These are phyloP conservation scores for Chaenocephalus aceratus DNA, from an alignment of 2,113 vertebrate genomes.

Conservation along the genomic window DNA sequence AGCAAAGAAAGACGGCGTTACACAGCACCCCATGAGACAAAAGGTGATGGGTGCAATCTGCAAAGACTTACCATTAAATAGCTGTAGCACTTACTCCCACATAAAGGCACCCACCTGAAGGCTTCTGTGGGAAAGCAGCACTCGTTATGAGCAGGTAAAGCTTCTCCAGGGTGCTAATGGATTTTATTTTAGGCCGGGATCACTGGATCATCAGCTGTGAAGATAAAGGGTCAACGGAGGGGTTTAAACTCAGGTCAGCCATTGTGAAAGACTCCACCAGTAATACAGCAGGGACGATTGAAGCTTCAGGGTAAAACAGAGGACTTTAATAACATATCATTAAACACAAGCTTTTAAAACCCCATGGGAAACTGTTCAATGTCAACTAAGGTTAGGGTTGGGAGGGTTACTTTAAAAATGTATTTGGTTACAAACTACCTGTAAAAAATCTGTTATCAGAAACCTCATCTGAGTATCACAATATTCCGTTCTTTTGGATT, in stretches of 20 bases:
- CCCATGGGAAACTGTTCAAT: background rate
- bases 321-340: constrained; percentile 45
- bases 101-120: constrained; percentile 35
- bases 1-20: constrained; percentile 22
- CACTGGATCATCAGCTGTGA: constrained; percentile 56
- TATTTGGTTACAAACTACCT: no score
- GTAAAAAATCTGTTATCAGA: no score
- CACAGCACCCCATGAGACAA: constrained; percentile 24
- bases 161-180: constrained; percentile 53
- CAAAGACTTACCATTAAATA: constrained; percentile 46
- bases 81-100: constrained; percentile 43
- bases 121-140: constrained; percentile 35
- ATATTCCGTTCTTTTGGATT: no score
- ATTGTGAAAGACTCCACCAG: constrained; percentile 16
- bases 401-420: no score
- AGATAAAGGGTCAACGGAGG: constrained; percentile 60
- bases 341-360: constrained; percentile 20
- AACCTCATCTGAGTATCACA: no score
- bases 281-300: constrained; percentile 28
- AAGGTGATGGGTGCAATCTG: constrained; percentile 34
- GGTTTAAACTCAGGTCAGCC: constrained; percentile 44
- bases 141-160: constrained; percentile 53
- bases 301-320: constrained; percentile 6
- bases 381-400: no score
- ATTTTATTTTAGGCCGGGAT: constrained; percentile 59